Evolutionary conservation across 2,888 invertebrate species (phyloP).

Genomic region (Petrolisthes manimaculis): DNA sequence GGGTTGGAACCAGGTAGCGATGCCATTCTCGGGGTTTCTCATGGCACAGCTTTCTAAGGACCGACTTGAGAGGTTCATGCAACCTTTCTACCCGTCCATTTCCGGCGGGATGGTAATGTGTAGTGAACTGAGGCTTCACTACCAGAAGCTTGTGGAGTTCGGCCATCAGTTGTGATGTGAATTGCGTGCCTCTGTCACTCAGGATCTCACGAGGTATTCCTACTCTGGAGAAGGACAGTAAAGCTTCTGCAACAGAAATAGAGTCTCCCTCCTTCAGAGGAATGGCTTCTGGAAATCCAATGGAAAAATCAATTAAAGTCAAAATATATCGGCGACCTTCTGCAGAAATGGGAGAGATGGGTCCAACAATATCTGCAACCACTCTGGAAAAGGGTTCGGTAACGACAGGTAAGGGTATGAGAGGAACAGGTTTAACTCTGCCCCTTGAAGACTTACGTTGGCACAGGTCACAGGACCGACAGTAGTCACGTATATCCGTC

Average conservation of each 20-base stretch:
- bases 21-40: no score
- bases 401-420: slow-evolving; percentile 7
- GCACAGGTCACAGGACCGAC: slow-evolving; percentile 23
- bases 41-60: no score
- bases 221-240: no score
- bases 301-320: slow-evolving; percentile 4
- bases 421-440: not conserved
- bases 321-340: slow-evolving; percentile 1
- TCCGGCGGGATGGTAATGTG: no score
- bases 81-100: no score
- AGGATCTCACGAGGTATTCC: no score
- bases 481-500: not conserved
- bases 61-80: no score
- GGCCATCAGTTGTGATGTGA: not conserved
- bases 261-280: slow-evolving; percentile 14
- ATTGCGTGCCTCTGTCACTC: not conserved
- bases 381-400: not conserved
- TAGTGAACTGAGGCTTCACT: not conserved
- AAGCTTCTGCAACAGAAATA: not conserved
- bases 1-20: no score
- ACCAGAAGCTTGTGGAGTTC: not conserved
- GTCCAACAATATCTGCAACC: slow-evolving; percentile 25
- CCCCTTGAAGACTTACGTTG: slow-evolving; percentile 7
- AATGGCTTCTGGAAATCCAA: not conserved
- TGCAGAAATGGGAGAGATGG: slow-evolving; percentile 1